phyloP scores from a whole-genome alignment of 2,797 vertebrate genomes.

The Poecilia gillii region DNA sequence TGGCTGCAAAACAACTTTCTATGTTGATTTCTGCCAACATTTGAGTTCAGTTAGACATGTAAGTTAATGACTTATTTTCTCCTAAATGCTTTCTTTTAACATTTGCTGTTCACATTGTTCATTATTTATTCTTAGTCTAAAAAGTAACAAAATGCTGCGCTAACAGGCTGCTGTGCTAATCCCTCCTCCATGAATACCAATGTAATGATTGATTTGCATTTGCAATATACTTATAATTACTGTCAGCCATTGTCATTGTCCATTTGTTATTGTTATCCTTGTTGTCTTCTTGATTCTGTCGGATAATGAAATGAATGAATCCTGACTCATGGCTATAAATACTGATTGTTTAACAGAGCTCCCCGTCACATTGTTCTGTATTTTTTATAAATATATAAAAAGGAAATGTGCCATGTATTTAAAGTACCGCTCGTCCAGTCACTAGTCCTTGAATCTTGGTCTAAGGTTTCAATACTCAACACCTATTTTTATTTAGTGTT shows the following conservation, averaged over 20 bases:
- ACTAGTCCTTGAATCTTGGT: background rate
- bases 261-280: background rate
- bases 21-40: background rate
- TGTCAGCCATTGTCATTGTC: background rate
- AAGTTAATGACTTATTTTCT: background rate
- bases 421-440: background rate
- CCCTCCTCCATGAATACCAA: background rate
- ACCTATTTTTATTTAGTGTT: background rate
- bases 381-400: background rate
- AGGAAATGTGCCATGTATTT: background rate
- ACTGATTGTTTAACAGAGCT: background rate
- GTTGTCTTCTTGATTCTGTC: background rate
- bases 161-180: background rate
- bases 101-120: background rate
- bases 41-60: background rate
- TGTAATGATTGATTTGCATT: background rate
- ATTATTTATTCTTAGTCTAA: background rate
- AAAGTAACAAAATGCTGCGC: background rate
- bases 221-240: background rate
- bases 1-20: background rate
- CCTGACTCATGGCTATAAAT: background rate
- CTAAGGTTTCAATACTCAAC: background rate
- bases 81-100: background rate
- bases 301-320: too few species aligned
- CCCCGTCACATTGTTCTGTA: background rate